Base-by-base conservation (phyloP, 2,113 vertebrate species). In the Barnardius zonarius region DNA sequence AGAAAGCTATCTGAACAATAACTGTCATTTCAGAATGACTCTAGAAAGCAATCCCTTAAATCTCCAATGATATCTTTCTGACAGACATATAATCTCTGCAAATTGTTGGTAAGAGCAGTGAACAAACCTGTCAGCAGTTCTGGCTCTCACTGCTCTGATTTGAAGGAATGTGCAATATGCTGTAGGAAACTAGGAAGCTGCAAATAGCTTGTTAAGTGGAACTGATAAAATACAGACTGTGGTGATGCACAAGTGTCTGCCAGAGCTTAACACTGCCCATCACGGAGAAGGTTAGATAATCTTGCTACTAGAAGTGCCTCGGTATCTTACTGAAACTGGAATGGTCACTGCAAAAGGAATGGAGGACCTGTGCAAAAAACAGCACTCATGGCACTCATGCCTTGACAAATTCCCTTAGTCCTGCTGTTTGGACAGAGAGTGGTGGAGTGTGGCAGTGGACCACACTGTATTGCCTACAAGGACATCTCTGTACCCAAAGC, bases 41-140 rank as follows among this genome's bases (percentile, higher is more conserved):
- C 30, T 78, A 67, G 85, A 96, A 96, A 90, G 52, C 67, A 95
- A 82, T 91, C 78, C 83, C 52, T 92, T 97, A 88, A 92, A 93
- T 95, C 83, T 89, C 61, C 83, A 86, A 25, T 13, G 33, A 55
- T 93, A 86, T 70, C 35, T 88, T 96, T 92, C 91, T 95, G 94
- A 93, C 87, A 92, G 80, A 7, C 2, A 88, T 93, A 83, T 95
- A 96, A 92, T 95, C 64, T 96, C 89, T 74, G 37, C 46, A 94
- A 81, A 93, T 52, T 90, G 64, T 80, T 88, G 18, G 72, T 72
- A 93, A 88, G 61, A 89, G 41, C 74, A 96, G 41, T 1, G 35
- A 96, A 82, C 55, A 91, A 94, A 95, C 63, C 64, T 95, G 93
- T 95, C 94, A 95, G 85, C 64, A 89, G 79, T 89, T 91, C 86